These are phyloP conservation scores for Syrphus vitripennis DNA, from an alignment of 2,888 invertebrate species.

Conservation along the genomic window DNA sequence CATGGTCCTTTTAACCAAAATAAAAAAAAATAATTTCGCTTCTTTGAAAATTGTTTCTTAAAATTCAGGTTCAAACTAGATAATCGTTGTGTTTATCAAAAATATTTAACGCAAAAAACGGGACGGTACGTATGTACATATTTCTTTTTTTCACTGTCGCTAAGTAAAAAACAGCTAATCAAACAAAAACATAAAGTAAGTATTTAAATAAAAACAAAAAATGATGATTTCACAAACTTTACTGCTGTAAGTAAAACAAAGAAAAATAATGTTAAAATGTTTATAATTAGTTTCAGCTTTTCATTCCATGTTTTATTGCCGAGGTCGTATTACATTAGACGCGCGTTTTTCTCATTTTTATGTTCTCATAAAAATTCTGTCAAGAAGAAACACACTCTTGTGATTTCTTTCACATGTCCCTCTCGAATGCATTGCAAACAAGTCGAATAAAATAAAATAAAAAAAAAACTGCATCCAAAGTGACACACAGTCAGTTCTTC, in stretches of 20 bases:
- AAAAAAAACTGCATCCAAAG: background rate
- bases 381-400: slow-evolving; percentile 24
- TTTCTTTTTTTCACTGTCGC: background rate
- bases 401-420: slow-evolving; percentile 27
- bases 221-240: too few relatives aligned
- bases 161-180: background rate
- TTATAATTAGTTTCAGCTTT: slow-evolving; percentile 37
- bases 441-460: slow-evolving; percentile 5
- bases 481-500: background rate
- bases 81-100: too few relatives aligned
- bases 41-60: too few relatives aligned
- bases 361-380: slow-evolving; percentile 23
- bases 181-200: background rate
- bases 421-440: background rate
- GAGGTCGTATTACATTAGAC: slow-evolving; percentile 31
- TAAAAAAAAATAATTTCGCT: too few relatives aligned
- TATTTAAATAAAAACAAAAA: too few relatives aligned
- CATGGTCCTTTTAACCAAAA: too few relatives aligned
- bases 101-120: too few relatives aligned
- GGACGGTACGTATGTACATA: too few relatives aligned
- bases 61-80: too few relatives aligned
- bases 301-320: background rate
- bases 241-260: background rate
- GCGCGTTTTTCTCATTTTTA: background rate
- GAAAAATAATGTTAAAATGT: slow-evolving; percentile 2